A percentile compares a stretch with the other conserved stretches of the same genome.
Evolutionary conservation across 2,888 invertebrate genomes (phyloP).

Genomic region (Deilephila elpenor): DNA sequence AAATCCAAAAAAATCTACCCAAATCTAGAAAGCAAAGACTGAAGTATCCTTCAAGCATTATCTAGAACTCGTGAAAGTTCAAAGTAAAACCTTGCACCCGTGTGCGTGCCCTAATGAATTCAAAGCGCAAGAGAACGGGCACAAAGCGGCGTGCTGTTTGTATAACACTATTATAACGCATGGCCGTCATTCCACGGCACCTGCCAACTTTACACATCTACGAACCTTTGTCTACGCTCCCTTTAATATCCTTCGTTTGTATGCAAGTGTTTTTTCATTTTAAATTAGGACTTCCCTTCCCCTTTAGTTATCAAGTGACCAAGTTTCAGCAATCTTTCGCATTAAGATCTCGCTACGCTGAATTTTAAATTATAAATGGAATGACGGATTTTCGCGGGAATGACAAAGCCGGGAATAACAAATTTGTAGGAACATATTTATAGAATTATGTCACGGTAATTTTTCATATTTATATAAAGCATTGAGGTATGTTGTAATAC

Average conservation of each 20-base stretch:
- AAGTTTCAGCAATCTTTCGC: background rate
- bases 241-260: conserved; percentile 24
- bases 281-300: background rate
- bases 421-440: too few relatives aligned
- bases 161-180: conserved; percentile 35
- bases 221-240: conserved; percentile 1
- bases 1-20: too few relatives aligned
- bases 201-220: conserved; percentile 22
- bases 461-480: too few relatives aligned
- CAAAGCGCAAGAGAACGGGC: conserved; percentile 38
- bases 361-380: background rate
- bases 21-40: too few relatives aligned
- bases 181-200: conserved; percentile 16
- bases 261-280: background rate
- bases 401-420: too few relatives aligned
- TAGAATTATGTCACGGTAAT: too few relatives aligned
- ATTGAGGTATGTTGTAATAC: too few relatives aligned
- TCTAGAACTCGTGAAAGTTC: background rate
- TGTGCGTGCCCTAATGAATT: conserved; percentile 29
- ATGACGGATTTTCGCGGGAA: background rate
- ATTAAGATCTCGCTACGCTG: background rate
- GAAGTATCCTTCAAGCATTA: background rate
- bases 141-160: conserved; percentile 36
- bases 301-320: background rate
- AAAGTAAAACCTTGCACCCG: background rate